Conservation (phyloP, 2,888 invertebrate species). For the Bellardia bayeri region DNA sequence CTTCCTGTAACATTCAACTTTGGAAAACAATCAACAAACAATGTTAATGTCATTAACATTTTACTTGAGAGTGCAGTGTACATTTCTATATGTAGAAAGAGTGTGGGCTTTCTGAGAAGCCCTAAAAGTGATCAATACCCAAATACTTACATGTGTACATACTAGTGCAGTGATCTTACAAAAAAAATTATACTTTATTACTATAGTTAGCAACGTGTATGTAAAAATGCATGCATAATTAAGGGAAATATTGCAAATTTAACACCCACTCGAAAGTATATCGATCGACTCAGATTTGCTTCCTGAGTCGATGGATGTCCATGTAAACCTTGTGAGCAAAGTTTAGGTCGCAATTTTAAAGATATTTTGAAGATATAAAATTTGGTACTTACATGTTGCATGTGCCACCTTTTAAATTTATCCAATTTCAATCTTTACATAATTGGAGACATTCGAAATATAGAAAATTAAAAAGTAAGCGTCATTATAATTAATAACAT, state of each 20-base stretch:
- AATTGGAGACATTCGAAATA: too few relatives aligned
- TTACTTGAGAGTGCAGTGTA: neutral
- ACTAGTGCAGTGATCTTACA: slow-evolving; percentile 6
- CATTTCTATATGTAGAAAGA: neutral
- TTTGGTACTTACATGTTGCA: too few relatives aligned
- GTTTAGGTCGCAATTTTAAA: too few relatives aligned
- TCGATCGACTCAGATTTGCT: too few relatives aligned
- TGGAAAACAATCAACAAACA: slow-evolving; percentile 14
- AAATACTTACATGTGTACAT: neutral
- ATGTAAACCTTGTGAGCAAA: too few relatives aligned
- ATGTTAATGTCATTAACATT: slow-evolving; percentile 66
- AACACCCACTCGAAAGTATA: too few relatives aligned
- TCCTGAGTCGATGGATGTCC: too few relatives aligned
- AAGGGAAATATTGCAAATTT: neutral
- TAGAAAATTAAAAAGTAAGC: too few relatives aligned
- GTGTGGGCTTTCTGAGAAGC: slow-evolving; percentile 64
- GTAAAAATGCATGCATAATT: neutral
- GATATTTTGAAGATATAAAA: too few relatives aligned
- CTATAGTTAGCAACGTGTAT: neutral
- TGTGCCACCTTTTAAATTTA: too few relatives aligned
- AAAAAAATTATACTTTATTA: neutral
- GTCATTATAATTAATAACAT: too few relatives aligned
- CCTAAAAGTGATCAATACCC: slow-evolving; percentile 68
- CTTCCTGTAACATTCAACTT: slow-evolving; percentile 50
- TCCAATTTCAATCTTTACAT: too few relatives aligned